Base-by-base conservation (phyloP, 30 jellyfish, hydroid and myxozoan genomes). In the Phacellophora camtschatica region DNA sequence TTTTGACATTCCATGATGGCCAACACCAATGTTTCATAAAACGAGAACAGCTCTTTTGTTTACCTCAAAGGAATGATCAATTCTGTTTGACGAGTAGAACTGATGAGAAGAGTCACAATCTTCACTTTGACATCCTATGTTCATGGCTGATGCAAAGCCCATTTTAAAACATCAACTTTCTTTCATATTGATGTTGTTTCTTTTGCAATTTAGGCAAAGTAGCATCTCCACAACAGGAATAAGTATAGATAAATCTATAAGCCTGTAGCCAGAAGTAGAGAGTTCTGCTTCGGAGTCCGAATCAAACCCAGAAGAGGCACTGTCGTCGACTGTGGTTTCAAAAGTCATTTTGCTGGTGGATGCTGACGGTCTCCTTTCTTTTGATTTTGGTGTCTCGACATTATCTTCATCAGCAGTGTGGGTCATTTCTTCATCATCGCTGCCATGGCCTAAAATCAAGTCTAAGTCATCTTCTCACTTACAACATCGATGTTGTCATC, bases 41-140 rank as follows among this genome's bases (percentile, higher is more conserved):
- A 24, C 68, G 7, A 69, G 33, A 11, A 69, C 67, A 13, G 29
- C 24, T 13, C 83, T 29, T 30, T 54, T 69, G 24, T 36, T 69
- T 3, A 69, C 68, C 10, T 69, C 83, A 69, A 69, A 69, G 12
- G 83, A 24, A 2, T 69, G 83, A 19, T 68, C 57, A 2, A 22
- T 43, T 43, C 57, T 18, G 13, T 5, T 43, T 5, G 57, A 43
- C 11, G 57, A 11, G 57, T 43, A 43, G 7, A 43, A 43, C 18
- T 18, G 13, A 22, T 18, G 13, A 11, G 57, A 18, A 43, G 18
- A 43, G 22, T 43, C 57, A 43, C 57, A 43, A 43, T 43, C 22
- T 22, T 43, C 57, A 2, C n/a, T n/a, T n/a, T n/a, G n/a, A n/a
- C 57, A 43, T 11, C 13, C 13, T 22, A 43, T 2, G 22, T 43